Conservation (phyloP, 2,888 invertebrate genomes). For the Drosophila parthenogenetica region DNA sequence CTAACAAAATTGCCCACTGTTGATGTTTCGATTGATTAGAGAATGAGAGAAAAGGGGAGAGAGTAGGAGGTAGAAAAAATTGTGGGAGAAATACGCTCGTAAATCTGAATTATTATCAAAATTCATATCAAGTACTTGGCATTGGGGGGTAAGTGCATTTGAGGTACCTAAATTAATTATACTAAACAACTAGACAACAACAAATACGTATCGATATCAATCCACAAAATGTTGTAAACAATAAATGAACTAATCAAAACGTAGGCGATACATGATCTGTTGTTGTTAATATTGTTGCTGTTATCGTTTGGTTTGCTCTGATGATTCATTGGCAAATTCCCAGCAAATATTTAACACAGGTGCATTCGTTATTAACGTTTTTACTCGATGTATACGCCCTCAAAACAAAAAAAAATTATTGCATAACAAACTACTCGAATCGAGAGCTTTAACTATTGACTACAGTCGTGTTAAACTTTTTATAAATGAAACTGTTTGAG, state of each 20-base stretch:
- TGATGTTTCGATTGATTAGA: slow-evolving; percentile 25
- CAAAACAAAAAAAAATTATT: slow-evolving; percentile 31
- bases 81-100: not conserved
- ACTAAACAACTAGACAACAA: slow-evolving; percentile 15
- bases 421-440: slow-evolving; percentile 33
- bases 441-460: slow-evolving; percentile 15
- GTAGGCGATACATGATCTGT: slow-evolving; percentile 30
- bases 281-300: slow-evolving; percentile 21
- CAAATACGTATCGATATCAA: slow-evolving; percentile 37
- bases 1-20: slow-evolving; percentile 18
- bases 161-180: slow-evolving; percentile 19
- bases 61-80: not conserved
- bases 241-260: slow-evolving; percentile 38
- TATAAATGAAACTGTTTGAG: not conserved
- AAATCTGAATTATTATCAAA: slow-evolving; percentile 22
- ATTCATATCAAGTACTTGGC: slow-evolving; percentile 32
- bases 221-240: slow-evolving; percentile 34
- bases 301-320: slow-evolving; percentile 13
- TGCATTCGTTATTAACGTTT: slow-evolving; percentile 33
- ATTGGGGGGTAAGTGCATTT: slow-evolving; percentile 10
- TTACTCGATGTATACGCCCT: slow-evolving; percentile 20
- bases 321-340: slow-evolving; percentile 45
- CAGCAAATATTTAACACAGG: slow-evolving; percentile 31
- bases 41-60: not conserved
- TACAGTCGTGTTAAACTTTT: slow-evolving; percentile 12